A percentile compares a stretch with the other conserved stretches of the same genome.
Conservation (phyloP, 2,113 vertebrate species). For the Alligator sinensis region DNA sequence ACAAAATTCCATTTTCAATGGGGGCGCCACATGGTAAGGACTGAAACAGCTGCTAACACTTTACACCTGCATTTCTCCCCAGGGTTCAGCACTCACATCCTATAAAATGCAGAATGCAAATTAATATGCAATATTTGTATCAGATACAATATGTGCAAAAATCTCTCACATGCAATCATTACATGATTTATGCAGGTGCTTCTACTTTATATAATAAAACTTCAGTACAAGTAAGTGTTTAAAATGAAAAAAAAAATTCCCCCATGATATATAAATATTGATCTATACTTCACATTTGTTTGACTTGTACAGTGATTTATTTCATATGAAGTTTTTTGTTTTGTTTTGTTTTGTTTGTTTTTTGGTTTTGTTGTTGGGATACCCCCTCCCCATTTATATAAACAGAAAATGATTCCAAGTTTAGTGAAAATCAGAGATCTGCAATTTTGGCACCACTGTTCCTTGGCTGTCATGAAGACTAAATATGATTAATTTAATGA, state of each 20-base stretch:
- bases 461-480: background rate
- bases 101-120: background rate
- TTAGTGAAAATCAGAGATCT: background rate
- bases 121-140: background rate
- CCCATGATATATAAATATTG: background rate
- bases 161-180: background rate
- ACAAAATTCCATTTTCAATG: background rate
- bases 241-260: background rate
- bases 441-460: background rate
- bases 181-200: fast-evolving
- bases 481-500: background rate
- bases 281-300: background rate
- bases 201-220: background rate
- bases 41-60: background rate
- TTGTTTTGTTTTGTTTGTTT: background rate
- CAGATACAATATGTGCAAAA: background rate
- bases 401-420: background rate
- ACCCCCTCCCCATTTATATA: background rate
- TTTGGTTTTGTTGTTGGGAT: background rate
- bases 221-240: background rate
- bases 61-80: background rate
- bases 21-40: background rate
- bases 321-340: background rate
- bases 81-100: background rate
- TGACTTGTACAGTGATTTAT: background rate